These are phyloP conservation scores for Drosophila obscura DNA, from an alignment of 1,140 invertebrate species.

Conservation along the genomic window DNA sequence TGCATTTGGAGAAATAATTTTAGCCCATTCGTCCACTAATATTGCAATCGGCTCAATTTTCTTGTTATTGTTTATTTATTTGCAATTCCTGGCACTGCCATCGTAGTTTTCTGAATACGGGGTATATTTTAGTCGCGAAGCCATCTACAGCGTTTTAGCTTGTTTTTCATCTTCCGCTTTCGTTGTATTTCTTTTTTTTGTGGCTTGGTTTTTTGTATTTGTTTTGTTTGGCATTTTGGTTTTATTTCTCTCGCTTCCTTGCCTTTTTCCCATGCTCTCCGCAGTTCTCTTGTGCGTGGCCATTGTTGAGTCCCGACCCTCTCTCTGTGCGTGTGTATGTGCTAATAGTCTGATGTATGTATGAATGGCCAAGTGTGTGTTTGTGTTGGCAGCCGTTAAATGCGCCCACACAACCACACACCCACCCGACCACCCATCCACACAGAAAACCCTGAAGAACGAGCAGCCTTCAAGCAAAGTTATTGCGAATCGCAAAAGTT, in stretches of 20 bases:
- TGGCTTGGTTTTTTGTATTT: conserved; percentile 33
- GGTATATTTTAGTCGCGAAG: too few species aligned
- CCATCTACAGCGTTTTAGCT: not conserved
- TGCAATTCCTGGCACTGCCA: too few species aligned
- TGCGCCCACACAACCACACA: conserved; percentile 7
- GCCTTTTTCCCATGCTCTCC: conserved; percentile 39
- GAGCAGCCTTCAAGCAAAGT: conserved; percentile 69
- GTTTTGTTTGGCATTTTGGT: conserved; percentile 73
- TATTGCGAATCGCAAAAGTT: conserved; percentile 70
- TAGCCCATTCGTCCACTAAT: too few species aligned
- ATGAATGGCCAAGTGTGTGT: conserved; percentile 28
- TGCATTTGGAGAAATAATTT: too few species aligned
- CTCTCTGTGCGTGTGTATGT: conserved; percentile 35
- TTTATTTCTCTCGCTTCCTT: conserved; percentile 66
- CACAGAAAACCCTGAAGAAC: conserved; percentile 3
- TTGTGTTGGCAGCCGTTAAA: conserved; percentile 20
- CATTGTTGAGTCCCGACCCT: conserved; percentile 34
- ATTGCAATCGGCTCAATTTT: too few species aligned
- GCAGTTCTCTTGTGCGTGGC: conserved; percentile 29
- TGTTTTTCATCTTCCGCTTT: conserved; percentile 19
- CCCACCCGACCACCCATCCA: conserved; percentile 4
- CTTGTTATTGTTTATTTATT: too few species aligned
- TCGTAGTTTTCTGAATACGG: too few species aligned
- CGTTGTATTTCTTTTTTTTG: conserved; percentile 31
- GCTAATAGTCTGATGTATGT: conserved; percentile 43